phyloP scores from a whole-genome alignment of 2,888 invertebrate species.

The Furcula furcula region DNA sequence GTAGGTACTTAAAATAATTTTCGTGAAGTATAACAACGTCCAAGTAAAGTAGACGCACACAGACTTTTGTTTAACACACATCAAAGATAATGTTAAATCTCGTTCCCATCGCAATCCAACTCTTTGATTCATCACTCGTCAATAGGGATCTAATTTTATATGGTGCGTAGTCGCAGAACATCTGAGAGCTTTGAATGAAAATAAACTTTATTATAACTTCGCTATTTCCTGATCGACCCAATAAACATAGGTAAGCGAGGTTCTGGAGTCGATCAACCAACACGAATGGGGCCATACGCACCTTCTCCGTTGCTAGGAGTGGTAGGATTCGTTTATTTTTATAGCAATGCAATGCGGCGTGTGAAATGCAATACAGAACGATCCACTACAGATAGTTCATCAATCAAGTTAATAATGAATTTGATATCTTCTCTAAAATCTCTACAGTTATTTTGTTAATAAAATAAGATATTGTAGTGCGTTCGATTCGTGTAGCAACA shows the following conservation, averaged over 20 bases:
- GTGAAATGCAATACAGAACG: slow-evolving; percentile 31
- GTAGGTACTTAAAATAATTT: neutral
- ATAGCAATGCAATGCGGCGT: slow-evolving; percentile 54
- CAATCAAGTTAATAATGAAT: too few species aligned
- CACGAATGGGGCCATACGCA: slow-evolving; percentile 47
- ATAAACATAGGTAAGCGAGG: slow-evolving; percentile 59
- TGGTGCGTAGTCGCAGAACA: slow-evolving; percentile 19
- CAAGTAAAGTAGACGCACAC: neutral
- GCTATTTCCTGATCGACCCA: slow-evolving; percentile 69
- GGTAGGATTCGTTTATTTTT: slow-evolving; percentile 56
- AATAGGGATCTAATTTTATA: slow-evolving; percentile 31
- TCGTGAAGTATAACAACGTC: too few species aligned
- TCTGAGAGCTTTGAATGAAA: slow-evolving; percentile 43
- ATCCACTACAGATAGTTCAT: too few species aligned
- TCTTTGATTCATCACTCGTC: slow-evolving; percentile 36
- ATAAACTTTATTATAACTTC: slow-evolving; percentile 55
- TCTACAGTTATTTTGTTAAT: too few species aligned
- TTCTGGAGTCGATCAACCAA: slow-evolving; percentile 66
- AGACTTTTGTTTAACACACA: slow-evolving; percentile 8
- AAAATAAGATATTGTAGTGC: too few species aligned
- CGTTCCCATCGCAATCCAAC: slow-evolving; percentile 9
- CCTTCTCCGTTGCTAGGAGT: slow-evolving; percentile 32
- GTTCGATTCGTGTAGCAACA: too few species aligned
- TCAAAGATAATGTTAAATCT: slow-evolving; percentile 12
- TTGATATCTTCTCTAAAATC: too few species aligned